Evolutionary conservation across 2,888 invertebrate genomes (phyloP), one percentile per base, ranked within the genome.

Genomic region (Erebia ligea): DNA sequence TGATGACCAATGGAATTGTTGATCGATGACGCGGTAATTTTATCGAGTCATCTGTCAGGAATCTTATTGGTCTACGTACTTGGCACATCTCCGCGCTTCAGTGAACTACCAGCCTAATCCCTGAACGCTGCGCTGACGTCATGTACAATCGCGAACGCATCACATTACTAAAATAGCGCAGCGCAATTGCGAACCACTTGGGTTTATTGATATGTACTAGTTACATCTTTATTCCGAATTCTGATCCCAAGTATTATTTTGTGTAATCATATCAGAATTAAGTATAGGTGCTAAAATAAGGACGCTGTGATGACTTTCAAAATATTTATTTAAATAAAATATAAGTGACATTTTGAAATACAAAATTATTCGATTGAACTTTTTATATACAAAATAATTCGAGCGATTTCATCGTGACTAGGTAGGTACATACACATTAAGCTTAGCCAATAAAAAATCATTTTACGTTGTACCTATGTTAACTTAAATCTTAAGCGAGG

Each of bases 361-460:
- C 79, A 81, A 81, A 80, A 81, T 87, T 78, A 80, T 83, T 79
- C 52, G 80, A 83, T 86, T 84, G 77, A 85, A 85, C 82, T 82
- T 88, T 89, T 90, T 92, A 92, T 92, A 83, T 92, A 92, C 92
- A 92, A 89, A 90, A 90, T 87, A 90, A 76, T 83, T 87, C 81
- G 79, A 80, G 77, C 85, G 86, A 87, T 90, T 86, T 88, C 82
- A 84, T 88, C 82, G 84, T 92, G 92, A 92, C 92, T 92, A 92
- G 90, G 70, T 92, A 92, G 90, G 69, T 78, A 76, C 68, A 77
- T 76, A 76, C 69, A 76, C 75, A 80, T 84, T 81, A 88, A 85
- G 86, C 84, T 86, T 82, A 83, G 86, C 88, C 89, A 86, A 88
- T 86, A 69, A 25, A 65, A 34, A 52, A 34, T 52, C 17, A 64